Evolutionary conservation across 2,888 invertebrate genomes (phyloP), one percentile per base, ranked within the genome.

Genomic region (Cryptus armator): DNA sequence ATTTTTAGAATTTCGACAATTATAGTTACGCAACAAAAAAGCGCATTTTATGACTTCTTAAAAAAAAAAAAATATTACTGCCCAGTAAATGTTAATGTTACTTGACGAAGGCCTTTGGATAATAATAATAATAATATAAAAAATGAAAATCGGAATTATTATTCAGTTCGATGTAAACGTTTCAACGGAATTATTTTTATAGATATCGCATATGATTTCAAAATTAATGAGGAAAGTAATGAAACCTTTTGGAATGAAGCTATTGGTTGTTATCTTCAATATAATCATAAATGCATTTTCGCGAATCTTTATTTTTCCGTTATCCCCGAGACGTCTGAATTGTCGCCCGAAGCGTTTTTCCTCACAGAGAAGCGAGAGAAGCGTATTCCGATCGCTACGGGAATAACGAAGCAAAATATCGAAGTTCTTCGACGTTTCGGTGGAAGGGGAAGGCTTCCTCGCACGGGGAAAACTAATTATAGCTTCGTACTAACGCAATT

Each of bases 401-500:
- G 37, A 71, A 80, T 84, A 86, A 81, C 56, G 67, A 74, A 46
- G 67, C 32, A 79, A 87, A 84, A 86, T 77, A 86, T 85, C 78
- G 29, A 83, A 80, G 78, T 75, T 71, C 79, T 76, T 83, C 71
- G 66, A 44, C 24, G 53, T 51, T 19, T n/a, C 62, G 29, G n/a
- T 29, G 62, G 62, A 14, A 32, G 14, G 29, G 32, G 62, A 14
- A 14, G 14, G 29, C 14, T 80, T 82, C 70, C 83, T 86, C 59
- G 44, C 70, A 67, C 78, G 84, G 71, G 37, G 81, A 82, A 88
- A 88, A 87, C 88, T 90, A 90, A 91, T 91, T 91, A 89, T 84
- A 83, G 86, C 85, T 81, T 89, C 67, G 75, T 86, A 88, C 86
- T 89, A 89, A 89, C 86, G 87, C 89, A 89, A 88, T 90, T 88